phyloP scores from a whole-genome alignment of 2,888 invertebrate species.

The Monopis laevigella region DNA sequence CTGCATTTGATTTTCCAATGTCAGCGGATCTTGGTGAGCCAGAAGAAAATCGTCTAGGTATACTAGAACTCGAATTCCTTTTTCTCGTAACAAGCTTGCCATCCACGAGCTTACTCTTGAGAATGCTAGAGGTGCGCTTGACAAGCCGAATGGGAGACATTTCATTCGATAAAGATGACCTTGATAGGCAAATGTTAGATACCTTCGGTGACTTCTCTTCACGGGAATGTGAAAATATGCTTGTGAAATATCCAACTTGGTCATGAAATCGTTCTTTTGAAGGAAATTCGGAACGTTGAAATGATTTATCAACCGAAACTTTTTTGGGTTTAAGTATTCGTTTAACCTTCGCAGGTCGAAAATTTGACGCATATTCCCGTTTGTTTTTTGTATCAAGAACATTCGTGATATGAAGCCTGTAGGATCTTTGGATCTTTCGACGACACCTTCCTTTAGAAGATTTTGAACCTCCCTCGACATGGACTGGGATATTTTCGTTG shows the following conservation, averaged over 20 bases:
- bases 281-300: constrained; percentile 16
- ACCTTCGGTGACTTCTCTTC: constrained; percentile 15
- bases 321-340: constrained; percentile 14
- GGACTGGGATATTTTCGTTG: neutral
- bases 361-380: constrained; percentile 13
- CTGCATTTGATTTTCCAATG: constrained; percentile 12
- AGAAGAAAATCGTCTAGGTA: constrained; percentile 22
- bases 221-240: constrained; percentile 19
- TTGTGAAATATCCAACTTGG: constrained; percentile 17
- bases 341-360: constrained; percentile 16
- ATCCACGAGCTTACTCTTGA: constrained; percentile 19
- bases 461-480: neutral
- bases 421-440: neutral
- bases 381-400: constrained; percentile 12
- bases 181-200: constrained; percentile 17
- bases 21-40: constrained; percentile 14
- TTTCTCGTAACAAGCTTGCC: constrained; percentile 17
- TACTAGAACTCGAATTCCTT: constrained; percentile 16
- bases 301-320: constrained; percentile 17
- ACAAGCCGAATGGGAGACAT: constrained; percentile 21
- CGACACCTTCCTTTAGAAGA: neutral
- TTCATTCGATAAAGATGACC: constrained; percentile 18
- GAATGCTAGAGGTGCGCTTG: constrained; percentile 18
- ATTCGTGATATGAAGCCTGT: constrained; percentile 10
- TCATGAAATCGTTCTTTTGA: constrained; percentile 15